Base-by-base conservation (phyloP, 2,113 vertebrate species). In the Nyctereutes procyonoides region DNA sequence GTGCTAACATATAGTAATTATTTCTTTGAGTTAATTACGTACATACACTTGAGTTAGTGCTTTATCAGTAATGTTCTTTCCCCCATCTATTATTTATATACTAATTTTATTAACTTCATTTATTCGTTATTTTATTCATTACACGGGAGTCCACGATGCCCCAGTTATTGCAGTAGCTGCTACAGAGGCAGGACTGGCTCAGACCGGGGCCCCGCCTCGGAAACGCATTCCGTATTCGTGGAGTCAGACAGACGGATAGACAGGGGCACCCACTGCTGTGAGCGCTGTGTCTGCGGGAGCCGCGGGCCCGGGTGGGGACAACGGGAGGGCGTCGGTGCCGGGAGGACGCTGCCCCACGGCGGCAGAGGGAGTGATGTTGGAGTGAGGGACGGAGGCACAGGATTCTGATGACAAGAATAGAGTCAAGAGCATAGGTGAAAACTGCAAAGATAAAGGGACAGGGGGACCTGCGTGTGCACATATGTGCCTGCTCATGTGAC, bases 41-140 rank as follows among this genome's bases (percentile, higher is more conserved):
- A 35, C 63, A 26, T 19, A 65, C 62, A 43, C 48, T 74, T 0
- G 5, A 83, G 84, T 79, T 79, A 82, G 79, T 55, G 81, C 79
- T 82, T 86, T 87, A 76, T 65, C 82, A 51, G 95, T 90, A 58
- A 60, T 71, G 92, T 74, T 92, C 80, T 65, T 88, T 74, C 56
- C 15, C 58, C 93, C 93, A 92, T 96, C 77, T 89, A 91, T 96
- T 96, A 89, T 97, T 97, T 86, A 96, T 58, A n/a, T 3, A 74
- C 94, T 38, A 79, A 91, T 96, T 96, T 96, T 85, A 92, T 86
- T 89, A 96, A 86, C 92, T 79, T 90, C 82, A 71, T 38, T 94
- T 82, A 48, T 65, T 93, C 88, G 63, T 92, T 69, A 87, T 93
- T 93, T 90, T 73, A 76, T 84, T 88, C 90, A 79, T 67, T 51